Evolutionary conservation across 2,797 vertebrate genomes (phyloP).

Genomic region (Tragelaphus oryx): DNA sequence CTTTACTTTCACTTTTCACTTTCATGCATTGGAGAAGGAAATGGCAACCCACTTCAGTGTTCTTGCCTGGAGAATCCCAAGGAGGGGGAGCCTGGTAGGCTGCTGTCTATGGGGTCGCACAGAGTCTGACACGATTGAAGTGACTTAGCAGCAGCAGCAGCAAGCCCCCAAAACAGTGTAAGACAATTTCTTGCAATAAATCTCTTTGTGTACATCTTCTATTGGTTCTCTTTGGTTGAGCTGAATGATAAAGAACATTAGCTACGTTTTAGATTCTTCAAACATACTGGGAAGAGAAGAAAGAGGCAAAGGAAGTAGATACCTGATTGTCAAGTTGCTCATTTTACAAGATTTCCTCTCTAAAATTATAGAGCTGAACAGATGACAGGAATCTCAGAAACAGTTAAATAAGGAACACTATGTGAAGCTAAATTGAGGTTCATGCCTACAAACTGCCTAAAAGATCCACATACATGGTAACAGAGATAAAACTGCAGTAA

Average conservation of each 20-base stretch:
- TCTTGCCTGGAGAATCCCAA: no score
- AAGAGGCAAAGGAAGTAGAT: neutral
- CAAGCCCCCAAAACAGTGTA: neutral
- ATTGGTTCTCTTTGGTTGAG: neutral
- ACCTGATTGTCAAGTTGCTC: neutral
- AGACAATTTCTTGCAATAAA: neutral
- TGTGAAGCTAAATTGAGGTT: slow-evolving; percentile 17
- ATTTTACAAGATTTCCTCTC: slow-evolving; percentile 2
- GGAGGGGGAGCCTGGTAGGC: no score
- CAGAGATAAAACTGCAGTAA: neutral
- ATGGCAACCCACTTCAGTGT: no score
- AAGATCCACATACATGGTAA: neutral
- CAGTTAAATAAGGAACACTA: slow-evolving; percentile 47
- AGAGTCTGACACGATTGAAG: no score
- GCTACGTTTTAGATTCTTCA: slow-evolving; percentile 12
- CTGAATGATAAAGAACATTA: neutral
- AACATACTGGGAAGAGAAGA: neutral
- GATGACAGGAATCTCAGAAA: slow-evolving; percentile 36
- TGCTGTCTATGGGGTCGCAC: no score
- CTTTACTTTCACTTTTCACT: no score
- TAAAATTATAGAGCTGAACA: slow-evolving; percentile 41
- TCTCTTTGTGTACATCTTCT: neutral
- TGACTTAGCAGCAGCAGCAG: no score
- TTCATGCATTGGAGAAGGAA: no score
- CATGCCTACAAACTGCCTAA: slow-evolving; percentile 20